phyloP scores from a whole-genome alignment of 1,140 invertebrate species.

The Hestina assimilis region DNA sequence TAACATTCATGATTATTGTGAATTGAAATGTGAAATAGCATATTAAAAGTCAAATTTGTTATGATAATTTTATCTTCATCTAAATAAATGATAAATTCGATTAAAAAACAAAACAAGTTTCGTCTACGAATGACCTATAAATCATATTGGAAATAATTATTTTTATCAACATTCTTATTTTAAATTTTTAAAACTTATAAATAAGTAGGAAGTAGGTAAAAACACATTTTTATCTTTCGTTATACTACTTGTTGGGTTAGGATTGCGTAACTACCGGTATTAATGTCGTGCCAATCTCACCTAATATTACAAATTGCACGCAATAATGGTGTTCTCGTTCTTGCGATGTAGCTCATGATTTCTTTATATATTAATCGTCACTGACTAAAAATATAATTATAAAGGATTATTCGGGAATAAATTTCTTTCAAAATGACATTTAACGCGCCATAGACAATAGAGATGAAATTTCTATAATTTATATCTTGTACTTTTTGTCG shows the following conservation, averaged over 20 bases:
- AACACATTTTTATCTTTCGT: background rate
- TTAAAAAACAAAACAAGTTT: background rate
- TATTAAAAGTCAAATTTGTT: no score
- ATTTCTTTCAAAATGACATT: conserved; percentile 28
- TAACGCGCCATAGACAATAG: conserved; percentile 11
- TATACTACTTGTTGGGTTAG: conserved; percentile 14
- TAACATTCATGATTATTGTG: no score
- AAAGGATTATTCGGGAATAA: conserved; percentile 17
- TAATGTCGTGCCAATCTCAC: conserved; percentile 44
- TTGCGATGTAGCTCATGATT: conserved; percentile 57
- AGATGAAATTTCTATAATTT: no score
- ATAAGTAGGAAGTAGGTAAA: background rate
- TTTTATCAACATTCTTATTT: background rate
- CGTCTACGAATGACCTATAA: background rate
- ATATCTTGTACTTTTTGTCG: no score
- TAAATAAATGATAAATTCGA: no score
- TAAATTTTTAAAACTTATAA: background rate
- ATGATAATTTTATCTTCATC: no score
- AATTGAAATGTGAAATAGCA: no score
- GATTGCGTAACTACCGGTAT: conserved; percentile 62
- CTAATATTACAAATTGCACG: conserved; percentile 55
- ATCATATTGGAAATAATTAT: no score
- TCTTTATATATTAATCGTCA: conserved; percentile 29
- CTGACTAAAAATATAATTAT: conserved; percentile 20
- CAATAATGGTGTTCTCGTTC: conserved; percentile 43